Evolutionary conservation across 1,140 invertebrate genomes (phyloP).

Genomic region (Drepana arcuata): DNA sequence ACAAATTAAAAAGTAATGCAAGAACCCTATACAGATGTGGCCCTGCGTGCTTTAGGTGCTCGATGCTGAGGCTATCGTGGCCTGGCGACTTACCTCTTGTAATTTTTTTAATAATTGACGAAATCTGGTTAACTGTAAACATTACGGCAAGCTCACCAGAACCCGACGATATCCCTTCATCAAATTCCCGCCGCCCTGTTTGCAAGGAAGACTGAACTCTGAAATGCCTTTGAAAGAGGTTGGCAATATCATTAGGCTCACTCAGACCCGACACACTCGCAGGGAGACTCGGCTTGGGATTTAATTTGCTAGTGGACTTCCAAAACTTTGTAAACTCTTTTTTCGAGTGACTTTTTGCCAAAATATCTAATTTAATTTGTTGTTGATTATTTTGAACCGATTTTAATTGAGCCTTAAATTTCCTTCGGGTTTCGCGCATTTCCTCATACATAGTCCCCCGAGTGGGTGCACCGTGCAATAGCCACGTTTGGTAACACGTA

Average conservation of each 20-base stretch:
- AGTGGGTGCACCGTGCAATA: background rate
- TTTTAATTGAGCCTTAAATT: constrained; percentile 3
- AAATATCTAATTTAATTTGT: constrained; percentile 5
- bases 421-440: background rate
- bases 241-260: constrained; percentile 8
- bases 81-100: too few species aligned
- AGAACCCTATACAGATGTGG: too few species aligned
- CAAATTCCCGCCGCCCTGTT: too few species aligned
- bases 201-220: constrained; percentile 6
- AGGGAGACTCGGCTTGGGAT: constrained; percentile 3
- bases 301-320: background rate
- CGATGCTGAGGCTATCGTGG: too few species aligned
- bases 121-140: too few species aligned
- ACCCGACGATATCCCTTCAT: too few species aligned
- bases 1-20: too few species aligned
- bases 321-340: constrained; percentile 5
- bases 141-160: too few species aligned
- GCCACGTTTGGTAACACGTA: background rate
- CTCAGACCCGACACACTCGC: constrained; percentile 6
- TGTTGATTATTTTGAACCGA: constrained; percentile 1
- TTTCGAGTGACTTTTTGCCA: background rate
- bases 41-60: too few species aligned
- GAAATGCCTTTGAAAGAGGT: constrained; percentile 15
- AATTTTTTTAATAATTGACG: too few species aligned
- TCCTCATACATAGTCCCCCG: background rate